These are phyloP conservation scores for Mechanitis messenoides DNA, from an alignment of 2,888 invertebrate genomes.

Conservation along the genomic window DNA sequence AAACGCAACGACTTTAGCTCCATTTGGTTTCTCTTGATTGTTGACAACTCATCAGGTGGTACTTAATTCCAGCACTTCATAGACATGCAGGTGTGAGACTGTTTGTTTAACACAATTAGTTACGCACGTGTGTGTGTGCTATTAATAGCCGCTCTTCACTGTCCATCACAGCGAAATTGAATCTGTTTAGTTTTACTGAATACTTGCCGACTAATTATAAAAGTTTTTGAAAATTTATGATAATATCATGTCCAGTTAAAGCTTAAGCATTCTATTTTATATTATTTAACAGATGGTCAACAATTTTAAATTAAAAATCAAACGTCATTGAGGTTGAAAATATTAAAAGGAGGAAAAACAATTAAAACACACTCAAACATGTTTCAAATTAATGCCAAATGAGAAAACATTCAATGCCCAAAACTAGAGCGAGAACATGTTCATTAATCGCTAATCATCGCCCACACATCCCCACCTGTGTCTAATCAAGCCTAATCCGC, in stretches of 20 bases:
- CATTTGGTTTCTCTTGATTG: constrained; percentile 2
- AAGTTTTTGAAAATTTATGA: constrained; percentile 23
- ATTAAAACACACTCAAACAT: constrained; percentile 3
- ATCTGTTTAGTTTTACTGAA: constrained; percentile 53
- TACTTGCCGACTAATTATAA: constrained; percentile 15
- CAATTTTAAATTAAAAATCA: too few species aligned
- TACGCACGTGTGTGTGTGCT: constrained; percentile 61
- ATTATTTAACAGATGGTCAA: background rate
- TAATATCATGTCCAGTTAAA: constrained; percentile 12
- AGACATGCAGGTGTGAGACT: constrained; percentile 55
- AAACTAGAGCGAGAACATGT: constrained; percentile 51
- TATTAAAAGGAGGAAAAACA: background rate
- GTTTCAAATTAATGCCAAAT: constrained; percentile 15
- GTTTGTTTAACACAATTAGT: constrained; percentile 73
- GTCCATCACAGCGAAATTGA: constrained; percentile 62
- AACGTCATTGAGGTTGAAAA: too few species aligned
- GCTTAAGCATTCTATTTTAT: background rate
- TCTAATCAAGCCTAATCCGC: constrained; percentile 73
- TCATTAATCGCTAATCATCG: constrained; percentile 54
- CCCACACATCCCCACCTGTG: constrained; percentile 54
- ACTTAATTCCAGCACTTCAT: constrained; percentile 14
- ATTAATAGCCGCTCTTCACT: constrained; percentile 61
- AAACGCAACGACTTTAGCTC: too few species aligned
- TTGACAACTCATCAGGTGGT: constrained; percentile 21
- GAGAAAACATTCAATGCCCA: constrained; percentile 34